Percentiles rank a stretch among this genome's conserved stretches.
These are phyloP conservation scores for Pteropus rufus DNA, from an alignment of 2,797 vertebrate genomes.

Conservation along the genomic window DNA sequence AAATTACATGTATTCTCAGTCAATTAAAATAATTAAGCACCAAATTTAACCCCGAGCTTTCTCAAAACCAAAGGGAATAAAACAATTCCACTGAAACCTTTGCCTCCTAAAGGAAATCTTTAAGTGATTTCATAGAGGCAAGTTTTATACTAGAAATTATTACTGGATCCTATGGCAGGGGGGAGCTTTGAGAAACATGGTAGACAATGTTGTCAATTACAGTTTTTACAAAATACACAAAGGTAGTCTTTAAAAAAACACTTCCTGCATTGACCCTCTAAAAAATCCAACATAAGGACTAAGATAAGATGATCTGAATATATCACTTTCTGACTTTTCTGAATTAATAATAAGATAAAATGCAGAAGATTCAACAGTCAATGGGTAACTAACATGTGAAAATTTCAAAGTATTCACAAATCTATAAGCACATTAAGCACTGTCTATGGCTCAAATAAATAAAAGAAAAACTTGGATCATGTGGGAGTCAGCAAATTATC, in stretches of 20 bases:
- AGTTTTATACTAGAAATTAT: not conserved
- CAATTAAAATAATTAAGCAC: slow-evolving; percentile 41
- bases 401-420: not conserved
- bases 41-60: not conserved
- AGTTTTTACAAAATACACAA: not conserved
- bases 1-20: not conserved
- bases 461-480: not conserved
- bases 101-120: not conserved
- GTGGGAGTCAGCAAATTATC: not conserved
- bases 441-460: not conserved
- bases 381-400: not conserved
- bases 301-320: not conserved
- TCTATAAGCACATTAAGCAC: not conserved
- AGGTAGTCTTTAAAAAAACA: not conserved
- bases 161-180: not conserved
- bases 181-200: not conserved
- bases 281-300: not conserved
- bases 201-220: not conserved
- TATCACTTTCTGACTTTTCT: not conserved
- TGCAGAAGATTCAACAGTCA: not conserved
- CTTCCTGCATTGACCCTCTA: not conserved
- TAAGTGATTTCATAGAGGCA: not conserved
- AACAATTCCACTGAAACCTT: not conserved
- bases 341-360: not conserved
- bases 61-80: slow-evolving; percentile 8